These are phyloP conservation scores for Grapholita molesta DNA, from an alignment of 1,140 invertebrate species.

Conservation along the genomic window DNA sequence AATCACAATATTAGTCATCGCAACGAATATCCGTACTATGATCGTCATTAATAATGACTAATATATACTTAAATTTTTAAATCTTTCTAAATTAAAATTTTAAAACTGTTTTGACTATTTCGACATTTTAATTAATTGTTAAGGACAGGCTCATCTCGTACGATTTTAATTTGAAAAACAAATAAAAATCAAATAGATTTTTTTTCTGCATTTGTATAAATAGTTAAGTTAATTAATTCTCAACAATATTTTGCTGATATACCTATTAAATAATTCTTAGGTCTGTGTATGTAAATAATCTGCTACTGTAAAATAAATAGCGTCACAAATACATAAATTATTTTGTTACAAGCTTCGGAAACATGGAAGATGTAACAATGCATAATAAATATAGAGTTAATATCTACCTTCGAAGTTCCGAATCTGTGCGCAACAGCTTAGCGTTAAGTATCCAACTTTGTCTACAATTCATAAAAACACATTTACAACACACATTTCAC, in stretches of 20 bases:
- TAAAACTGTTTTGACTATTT: not conserved
- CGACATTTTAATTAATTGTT: not conserved
- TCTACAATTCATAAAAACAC: not conserved
- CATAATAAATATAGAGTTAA: conserved; percentile 7
- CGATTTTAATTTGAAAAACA: not conserved
- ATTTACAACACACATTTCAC: not conserved
- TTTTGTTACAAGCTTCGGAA: not conserved
- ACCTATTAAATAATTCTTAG: not conserved
- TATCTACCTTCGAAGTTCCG: not conserved
- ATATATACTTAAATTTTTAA: not conserved
- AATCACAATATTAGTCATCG: conserved; percentile 11
- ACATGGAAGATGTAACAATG: conserved; percentile 6
- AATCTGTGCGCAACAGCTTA: not conserved
- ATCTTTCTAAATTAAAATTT: not conserved
- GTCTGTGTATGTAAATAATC: not conserved
- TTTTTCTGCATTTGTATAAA: not conserved
- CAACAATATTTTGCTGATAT: not conserved
- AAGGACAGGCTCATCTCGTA: not conserved
- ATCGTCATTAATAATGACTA: not conserved
- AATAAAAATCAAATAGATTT: not conserved
- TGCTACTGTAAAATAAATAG: not conserved
- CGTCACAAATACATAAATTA: not conserved
- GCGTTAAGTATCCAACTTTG: not conserved
- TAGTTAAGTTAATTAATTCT: not conserved
- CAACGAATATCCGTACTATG: no score